phyloP scores from a whole-genome alignment of 2,888 invertebrate species.

The Cyaniris semiargus region DNA sequence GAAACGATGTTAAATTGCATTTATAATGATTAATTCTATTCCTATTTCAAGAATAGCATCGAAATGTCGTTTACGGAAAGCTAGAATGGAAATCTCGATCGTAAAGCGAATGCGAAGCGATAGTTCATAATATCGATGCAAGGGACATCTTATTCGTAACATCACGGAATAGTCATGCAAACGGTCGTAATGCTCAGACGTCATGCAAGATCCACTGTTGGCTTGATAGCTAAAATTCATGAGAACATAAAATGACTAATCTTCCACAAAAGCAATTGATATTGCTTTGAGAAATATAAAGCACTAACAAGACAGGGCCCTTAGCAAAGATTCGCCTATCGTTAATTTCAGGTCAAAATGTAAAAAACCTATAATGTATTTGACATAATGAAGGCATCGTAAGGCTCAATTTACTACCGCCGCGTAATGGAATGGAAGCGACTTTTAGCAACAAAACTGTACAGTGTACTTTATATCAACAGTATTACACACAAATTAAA shows the following conservation, averaged over 20 bases:
- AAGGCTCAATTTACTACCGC: too few relatives aligned
- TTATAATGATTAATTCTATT: neutral
- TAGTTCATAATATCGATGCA: conserved; percentile 12
- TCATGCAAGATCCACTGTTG: conserved; percentile 1
- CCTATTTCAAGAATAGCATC: neutral
- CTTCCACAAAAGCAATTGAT: neutral
- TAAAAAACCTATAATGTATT: too few relatives aligned
- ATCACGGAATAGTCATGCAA: conserved; percentile 27
- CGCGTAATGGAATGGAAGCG: too few relatives aligned
- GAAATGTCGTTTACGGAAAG: neutral
- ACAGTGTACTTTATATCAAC: too few relatives aligned
- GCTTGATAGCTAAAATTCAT: neutral
- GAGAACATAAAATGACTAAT: neutral
- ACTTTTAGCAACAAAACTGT: too few relatives aligned
- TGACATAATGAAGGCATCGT: too few relatives aligned
- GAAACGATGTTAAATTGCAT: neutral
- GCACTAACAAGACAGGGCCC: neutral
- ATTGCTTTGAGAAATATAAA: neutral
- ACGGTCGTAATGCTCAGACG: neutral
- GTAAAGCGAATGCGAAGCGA: conserved; percentile 28
- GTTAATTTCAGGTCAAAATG: too few relatives aligned
- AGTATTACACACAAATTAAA: too few relatives aligned
- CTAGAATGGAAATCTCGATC: neutral
- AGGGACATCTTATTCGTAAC: conserved; percentile 24
- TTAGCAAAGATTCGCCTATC: too few relatives aligned